phyloP scores from a whole-genome alignment of 2,888 invertebrate species.

The Abscondita cerata region DNA sequence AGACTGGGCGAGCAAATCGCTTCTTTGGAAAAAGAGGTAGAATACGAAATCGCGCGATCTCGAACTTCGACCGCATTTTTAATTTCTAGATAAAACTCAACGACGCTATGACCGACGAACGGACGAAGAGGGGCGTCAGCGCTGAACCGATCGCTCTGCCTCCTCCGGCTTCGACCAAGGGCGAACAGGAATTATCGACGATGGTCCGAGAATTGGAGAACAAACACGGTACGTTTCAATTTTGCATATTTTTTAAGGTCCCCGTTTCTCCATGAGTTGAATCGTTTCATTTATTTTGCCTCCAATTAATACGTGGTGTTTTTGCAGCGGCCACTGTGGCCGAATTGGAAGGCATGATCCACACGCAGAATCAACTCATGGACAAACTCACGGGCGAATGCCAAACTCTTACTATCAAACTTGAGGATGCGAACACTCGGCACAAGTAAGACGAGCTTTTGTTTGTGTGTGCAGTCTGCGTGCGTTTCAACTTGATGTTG shows the following conservation, averaged over 20 bases:
- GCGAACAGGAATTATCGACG: slow-evolving; percentile 74
- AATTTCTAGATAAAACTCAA: slow-evolving; percentile 51
- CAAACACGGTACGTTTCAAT: slow-evolving; percentile 75
- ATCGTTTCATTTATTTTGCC: slow-evolving; percentile 12
- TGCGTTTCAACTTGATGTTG: slow-evolving; percentile 10
- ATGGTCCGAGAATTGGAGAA: slow-evolving; percentile 81
- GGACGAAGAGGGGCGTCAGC: slow-evolving; percentile 45
- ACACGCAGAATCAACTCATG: slow-evolving; percentile 91
- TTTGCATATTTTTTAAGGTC: not conserved
- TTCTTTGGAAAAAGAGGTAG: slow-evolving; percentile 84
- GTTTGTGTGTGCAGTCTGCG: slow-evolving; percentile 5
- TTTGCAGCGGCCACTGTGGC: slow-evolving; percentile 86
- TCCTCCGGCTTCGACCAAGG: slow-evolving; percentile 45
- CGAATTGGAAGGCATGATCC: slow-evolving; percentile 89
- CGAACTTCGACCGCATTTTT: not conserved
- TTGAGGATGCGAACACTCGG: slow-evolving; percentile 86
- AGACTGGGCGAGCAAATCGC: slow-evolving; percentile 80
- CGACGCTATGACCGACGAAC: slow-evolving; percentile 54
- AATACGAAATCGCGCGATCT: too few species aligned
- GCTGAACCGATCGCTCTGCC: slow-evolving; percentile 51
- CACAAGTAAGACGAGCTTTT: slow-evolving; percentile 76
- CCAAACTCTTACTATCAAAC: slow-evolving; percentile 86
- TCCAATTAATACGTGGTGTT: slow-evolving; percentile 39
- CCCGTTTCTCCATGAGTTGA: slow-evolving; percentile 56
- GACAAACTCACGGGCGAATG: slow-evolving; percentile 90